Conservation (phyloP, 2,113 vertebrate species). For the Myotis davidii region DNA sequence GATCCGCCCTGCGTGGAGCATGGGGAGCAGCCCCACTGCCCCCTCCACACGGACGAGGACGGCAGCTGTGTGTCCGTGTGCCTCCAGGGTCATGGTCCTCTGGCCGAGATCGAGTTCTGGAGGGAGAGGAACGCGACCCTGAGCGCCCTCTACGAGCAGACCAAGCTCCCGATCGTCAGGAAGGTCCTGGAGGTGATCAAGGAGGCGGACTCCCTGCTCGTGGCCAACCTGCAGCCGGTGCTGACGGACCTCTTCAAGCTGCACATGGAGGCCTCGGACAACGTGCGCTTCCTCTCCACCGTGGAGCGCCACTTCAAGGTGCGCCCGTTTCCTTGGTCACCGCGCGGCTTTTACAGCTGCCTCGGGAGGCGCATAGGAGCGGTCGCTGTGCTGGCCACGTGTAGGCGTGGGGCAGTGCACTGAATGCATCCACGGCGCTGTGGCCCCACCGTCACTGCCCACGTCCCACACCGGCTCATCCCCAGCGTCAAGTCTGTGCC, state of each 20-base stretch:
- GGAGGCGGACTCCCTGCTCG: constrained; percentile 81
- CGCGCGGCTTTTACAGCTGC: too few relatives aligned
- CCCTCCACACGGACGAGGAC: rapidly evolving
- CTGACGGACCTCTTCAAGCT: constrained; percentile 88
- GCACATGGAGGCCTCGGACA: constrained; percentile 90
- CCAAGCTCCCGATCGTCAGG: constrained; percentile 87
- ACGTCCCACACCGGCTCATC: background rate
- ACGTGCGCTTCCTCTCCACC: constrained; percentile 89
- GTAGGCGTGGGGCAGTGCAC: background rate
- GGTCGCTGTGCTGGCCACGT: background rate
- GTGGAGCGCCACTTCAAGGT: constrained; percentile 94
- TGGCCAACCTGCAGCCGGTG: constrained; percentile 85
- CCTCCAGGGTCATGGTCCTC: constrained; percentile 87
- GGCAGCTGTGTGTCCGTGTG: rapidly evolving
- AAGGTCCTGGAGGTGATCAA: constrained; percentile 89
- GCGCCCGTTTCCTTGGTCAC: background rate
- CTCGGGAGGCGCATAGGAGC: too few relatives aligned
- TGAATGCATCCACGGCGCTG: rapidly evolving
- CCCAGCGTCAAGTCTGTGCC: rapidly evolving
- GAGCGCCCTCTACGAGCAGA: constrained; percentile 88
- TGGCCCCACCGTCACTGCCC: background rate
- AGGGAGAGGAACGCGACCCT: constrained; percentile 87
- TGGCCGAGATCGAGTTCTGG: constrained; percentile 94
- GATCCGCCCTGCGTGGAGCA: too few relatives aligned
- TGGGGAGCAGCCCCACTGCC: rapidly evolving